phyloP scores from a whole-genome alignment of 2,797 vertebrate genomes.

The Rhodeus uyekii region DNA sequence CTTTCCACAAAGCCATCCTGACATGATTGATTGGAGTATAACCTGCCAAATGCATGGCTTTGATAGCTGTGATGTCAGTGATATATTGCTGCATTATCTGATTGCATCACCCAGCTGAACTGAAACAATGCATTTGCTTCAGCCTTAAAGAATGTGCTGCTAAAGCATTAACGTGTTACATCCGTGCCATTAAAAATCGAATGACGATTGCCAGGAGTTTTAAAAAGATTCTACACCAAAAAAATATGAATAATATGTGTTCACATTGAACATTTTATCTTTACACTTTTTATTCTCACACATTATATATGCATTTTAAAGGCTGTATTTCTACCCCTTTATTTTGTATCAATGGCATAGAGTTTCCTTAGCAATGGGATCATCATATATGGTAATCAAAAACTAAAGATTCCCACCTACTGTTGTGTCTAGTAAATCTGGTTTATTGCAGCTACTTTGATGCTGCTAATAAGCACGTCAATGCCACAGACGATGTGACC shows the following conservation, averaged over 20 bases:
- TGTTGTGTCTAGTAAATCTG: neutral
- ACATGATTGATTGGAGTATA: slow-evolving; percentile 62
- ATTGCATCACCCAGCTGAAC: slow-evolving; percentile 56
- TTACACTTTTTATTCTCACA: neutral
- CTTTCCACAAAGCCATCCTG: slow-evolving; percentile 47
- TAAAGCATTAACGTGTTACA: slow-evolving; percentile 13
- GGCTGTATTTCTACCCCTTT: neutral
- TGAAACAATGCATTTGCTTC: slow-evolving; percentile 25
- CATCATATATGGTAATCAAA: neutral
- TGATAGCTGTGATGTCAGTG: slow-evolving; percentile 58
- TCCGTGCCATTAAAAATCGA: too few relatives aligned
- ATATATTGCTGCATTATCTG: slow-evolving; percentile 59
- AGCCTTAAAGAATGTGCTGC: slow-evolving; percentile 21
- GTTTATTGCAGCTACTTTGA: neutral
- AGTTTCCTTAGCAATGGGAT: neutral
- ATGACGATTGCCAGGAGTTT: too few relatives aligned
- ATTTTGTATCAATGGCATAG: neutral
- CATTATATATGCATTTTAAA: neutral
- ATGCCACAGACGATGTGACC: slow-evolving; percentile 25
- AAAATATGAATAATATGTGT: too few relatives aligned
- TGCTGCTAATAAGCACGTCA: slow-evolving; percentile 14
- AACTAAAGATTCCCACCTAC: neutral
- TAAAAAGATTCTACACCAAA: too few relatives aligned
- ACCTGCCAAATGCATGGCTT: slow-evolving; percentile 58
- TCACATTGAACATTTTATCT: too few relatives aligned